Base-by-base conservation (phyloP, 2,113 vertebrate genomes). In the Tyto alba region DNA sequence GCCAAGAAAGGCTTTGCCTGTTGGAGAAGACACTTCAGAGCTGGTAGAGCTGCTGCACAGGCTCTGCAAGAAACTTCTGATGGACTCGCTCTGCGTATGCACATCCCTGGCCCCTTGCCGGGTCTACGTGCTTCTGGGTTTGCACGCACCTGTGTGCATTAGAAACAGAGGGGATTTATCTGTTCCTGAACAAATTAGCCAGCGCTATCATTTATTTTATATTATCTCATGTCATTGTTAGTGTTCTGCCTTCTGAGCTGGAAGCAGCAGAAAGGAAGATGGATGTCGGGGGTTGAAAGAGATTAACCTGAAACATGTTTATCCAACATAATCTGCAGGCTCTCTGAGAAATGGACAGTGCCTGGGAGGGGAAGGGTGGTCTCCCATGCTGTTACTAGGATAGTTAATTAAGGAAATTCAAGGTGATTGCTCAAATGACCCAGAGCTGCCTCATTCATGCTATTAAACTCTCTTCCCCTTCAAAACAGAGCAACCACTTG, bases 41-140 rank as follows among this genome's bases (percentile, higher is more conserved):
- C 16, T 14, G 38, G 16, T 8, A 20, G 5, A 55, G 57, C 41
- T 1, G 1, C 59, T 21, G 41, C 48, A 68, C 52, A 29, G n/a
- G 41, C 53, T 88, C 74, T 76, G 57, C 27, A 73, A 82, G 81
- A 13, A 84, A 57, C 83, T 63, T 29, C 50, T 52, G 66, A 9
- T 10, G 67, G 48, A 13, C 36, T 21, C 0, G 0, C 10, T 40
- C 34, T 41, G 26, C 1, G 0, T 5, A 7, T 25, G 40, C 29
- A 4, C 22, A 10, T 19, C 67, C 40, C 43, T 9, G 15, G 47
- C 22, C 56, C 21, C 40, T 30, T 16, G 36, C 62, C 0, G 25
- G 16, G 5, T 9, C 55, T 11, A 2, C 0, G 0, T 7, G 10
- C 16, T 1, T 1, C 27, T 8, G 53, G 53, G 14, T 29, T 30